Percentiles rank a stretch among this genome's conserved stretches.
Conservation (phyloP, 2,113 vertebrate species). For the Microtus oregoni region DNA sequence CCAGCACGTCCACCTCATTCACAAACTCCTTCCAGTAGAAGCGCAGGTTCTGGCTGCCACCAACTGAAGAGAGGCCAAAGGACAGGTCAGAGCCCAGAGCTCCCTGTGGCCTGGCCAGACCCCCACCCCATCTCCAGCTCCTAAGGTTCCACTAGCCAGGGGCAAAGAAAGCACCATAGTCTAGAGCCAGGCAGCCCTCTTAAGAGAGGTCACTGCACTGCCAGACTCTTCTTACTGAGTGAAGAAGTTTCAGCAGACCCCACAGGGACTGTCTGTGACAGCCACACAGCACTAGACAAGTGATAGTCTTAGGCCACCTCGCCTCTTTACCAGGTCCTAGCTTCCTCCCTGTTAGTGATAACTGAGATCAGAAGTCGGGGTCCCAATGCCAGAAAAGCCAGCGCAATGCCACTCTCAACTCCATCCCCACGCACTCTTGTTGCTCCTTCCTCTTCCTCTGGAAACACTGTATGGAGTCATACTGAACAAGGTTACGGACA, state of each 20-base stretch:
- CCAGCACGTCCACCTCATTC: slow-evolving; percentile 91
- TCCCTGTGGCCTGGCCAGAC: no score
- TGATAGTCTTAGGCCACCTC: background rate
- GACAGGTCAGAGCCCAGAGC: slow-evolving; percentile 55
- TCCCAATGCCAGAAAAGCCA: background rate
- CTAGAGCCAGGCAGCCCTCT: background rate
- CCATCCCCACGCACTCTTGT: background rate
- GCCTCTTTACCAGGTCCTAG: background rate
- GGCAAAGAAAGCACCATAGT: background rate
- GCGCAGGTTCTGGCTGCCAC: slow-evolving; percentile 90
- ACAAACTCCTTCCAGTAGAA: slow-evolving; percentile 94
- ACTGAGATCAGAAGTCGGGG: background rate
- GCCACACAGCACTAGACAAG: background rate
- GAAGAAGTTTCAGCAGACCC: background rate
- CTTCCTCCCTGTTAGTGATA: background rate
- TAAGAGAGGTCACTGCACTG: background rate
- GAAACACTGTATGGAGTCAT: background rate
- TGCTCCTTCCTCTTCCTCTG: background rate
- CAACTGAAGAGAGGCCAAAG: slow-evolving; percentile 86
- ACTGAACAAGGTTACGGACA: no score
- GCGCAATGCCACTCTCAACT: background rate
- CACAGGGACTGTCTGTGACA: background rate
- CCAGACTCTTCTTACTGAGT: background rate
- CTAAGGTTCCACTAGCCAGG: background rate
- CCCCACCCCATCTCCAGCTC: background rate